Base-by-base conservation (phyloP, 1,140 invertebrate species). In the Drosophila pseudoananassae region DNA sequence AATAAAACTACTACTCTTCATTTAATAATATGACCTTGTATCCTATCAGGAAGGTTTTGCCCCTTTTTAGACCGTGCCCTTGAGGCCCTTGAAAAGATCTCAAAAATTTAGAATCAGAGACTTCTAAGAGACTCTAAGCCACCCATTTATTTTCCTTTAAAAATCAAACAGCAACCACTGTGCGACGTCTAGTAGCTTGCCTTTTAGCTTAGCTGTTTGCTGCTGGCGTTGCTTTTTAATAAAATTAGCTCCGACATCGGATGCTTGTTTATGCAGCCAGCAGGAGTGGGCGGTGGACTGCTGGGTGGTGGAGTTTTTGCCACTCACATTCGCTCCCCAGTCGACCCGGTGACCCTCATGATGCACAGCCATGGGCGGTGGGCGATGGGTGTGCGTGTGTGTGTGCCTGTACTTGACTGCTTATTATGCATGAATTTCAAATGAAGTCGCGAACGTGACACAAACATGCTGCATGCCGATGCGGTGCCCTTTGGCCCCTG, bases 391-490 rank as follows among this genome's bases (percentile, higher is more conserved):
- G n/a, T n/a, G n/a, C n/a, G n/a, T n/a, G n/a, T 72, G 46, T 52
- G 36, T 53, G 43, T 57, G 55, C 59, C 60, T 78, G 83, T 88
- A 87, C 82, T 87, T 82, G 78, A 73, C 75, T 87, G 82, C 82
- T 87, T 87, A 87, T 87, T 88, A 87, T 87, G 82, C 82, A 87
- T 87, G 82, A 87, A 87, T 87, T 87, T 88, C 61, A 82, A 82
- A 87, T 87, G 83, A 87, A 87, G 83, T 87, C 82, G 82, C 83
- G 83, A 87, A 88, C 82, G 82, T 87, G 82, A 87, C 82, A 88
- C 82, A 88, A 87, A 87, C 83, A 69, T 70, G 66, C 66, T 56
- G 76, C 82, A 85, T 74, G 78, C 73, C 75, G 70, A 69, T 70
- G 66, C 66, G 50, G 25, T 51, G 50, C 63, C 51, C 64, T 69